Base-by-base conservation (phyloP, 2,113 vertebrate genomes). In the Nothocercus julius region DNA sequence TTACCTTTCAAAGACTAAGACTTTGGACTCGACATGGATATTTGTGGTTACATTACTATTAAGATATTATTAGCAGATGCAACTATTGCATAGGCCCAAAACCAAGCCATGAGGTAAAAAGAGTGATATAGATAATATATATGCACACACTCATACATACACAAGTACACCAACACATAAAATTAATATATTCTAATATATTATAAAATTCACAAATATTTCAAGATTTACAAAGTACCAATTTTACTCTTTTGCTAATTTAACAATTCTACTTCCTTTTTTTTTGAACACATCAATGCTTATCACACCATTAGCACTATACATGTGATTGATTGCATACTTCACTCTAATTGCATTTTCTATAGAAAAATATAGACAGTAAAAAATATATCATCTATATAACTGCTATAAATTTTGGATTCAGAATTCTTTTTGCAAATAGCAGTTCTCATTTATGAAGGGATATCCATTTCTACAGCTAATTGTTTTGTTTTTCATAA, bases 181-280 rank as follows among this genome's bases (percentile, higher is more conserved):
- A 66, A 13, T 69, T 44, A 49, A 49, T 24, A 49, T 49, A 49
- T 49, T 49, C 21, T 81, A 61, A n/a, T 47, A 40, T 49, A 70
- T 58, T 53, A 6, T 40, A 78, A 66, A 54, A 56, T 42, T 61
- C 34, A 64, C 54, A 42, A 62, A 68, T 70, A 91, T 67, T 85
- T 91, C 75, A 38, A 34, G 18, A 44, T 89, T 86, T 62, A 59
- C 0, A 3, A 2, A 32, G 79, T 58, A 83, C 73, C 44, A 86
- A 72, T 86, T 87, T 54, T 92, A 82, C 25, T 75, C 40, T 62
- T 87, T 90, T 85, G 40, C 32, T 95, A 81, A 96, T 87, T 87
- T 67, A 76, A 82, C 93, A 95, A 70, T 22, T 89, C 28, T 90
- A 62, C 58, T 91, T 72, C 28, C 32, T 70, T 90, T 93, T 82